Base-by-base conservation (phyloP, 2,113 vertebrate genomes). In the Etia nguti region DNA sequence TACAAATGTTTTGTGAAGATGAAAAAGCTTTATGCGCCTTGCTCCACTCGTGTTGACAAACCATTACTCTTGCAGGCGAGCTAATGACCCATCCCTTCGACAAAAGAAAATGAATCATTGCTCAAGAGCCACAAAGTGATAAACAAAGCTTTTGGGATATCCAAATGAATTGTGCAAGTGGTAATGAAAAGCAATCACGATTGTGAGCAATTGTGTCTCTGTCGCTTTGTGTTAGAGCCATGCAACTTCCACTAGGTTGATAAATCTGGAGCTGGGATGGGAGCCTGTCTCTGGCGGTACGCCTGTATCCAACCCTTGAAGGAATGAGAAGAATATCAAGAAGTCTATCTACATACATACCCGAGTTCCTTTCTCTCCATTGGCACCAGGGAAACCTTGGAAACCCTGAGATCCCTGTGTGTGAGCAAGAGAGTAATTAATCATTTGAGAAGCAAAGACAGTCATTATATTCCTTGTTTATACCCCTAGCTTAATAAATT, bases 351-450 rank as follows among this genome's bases (percentile, higher is more conserved):
- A 65, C 73, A 77, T 77, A 90, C 98, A 92, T 97, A 99, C 98
- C 97, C 99, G 95, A 86, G 97, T 97, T 70, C 99, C 99, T 91
- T 99, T 99, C 94, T 99, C 99, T 91, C 99, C 98, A 0, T 98
- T 99, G 94, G 99, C 97, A 4, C 99, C 99, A 16, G 98, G 97
- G 85, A 99, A 99, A 81, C 99, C 99, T 93, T 98, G 97, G 95
- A 99, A 99, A 89, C 98, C 99, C 24, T 98, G 96, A 3, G 98
- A 99, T 87, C 99, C 99, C 99, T 98, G 93, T 12, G 96, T 41
- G 46, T 3, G 29, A 89, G 22, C 82, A 82, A 89, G 38, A 88
- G 6, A 93, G 60, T 15, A 88, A 84, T 89, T 82, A 84, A 82
- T 92, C 38, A 91, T 65, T 46, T 22, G 29, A 88, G 81, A 83